phyloP scores from a whole-genome alignment of 2,888 invertebrate genomes.

The Melinopterus prodromus region DNA sequence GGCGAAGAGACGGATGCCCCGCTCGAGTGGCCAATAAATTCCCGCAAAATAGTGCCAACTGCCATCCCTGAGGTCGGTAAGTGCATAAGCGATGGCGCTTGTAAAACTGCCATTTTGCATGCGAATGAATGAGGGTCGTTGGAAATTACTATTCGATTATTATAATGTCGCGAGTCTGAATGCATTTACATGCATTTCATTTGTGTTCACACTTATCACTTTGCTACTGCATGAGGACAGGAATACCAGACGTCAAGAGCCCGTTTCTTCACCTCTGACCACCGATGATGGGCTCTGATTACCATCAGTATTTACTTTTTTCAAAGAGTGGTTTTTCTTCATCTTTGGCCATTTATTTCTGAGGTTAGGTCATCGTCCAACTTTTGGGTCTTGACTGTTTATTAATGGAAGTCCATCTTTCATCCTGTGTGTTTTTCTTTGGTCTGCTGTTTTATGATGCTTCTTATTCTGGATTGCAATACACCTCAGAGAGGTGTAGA shows the following conservation, averaged over 20 bases:
- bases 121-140: conserved; percentile 9
- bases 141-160: conserved; percentile 23
- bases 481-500: too few species aligned
- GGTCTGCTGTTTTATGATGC: too few species aligned
- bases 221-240: neutral
- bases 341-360: too few species aligned
- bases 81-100: conserved; percentile 22
- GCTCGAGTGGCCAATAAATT: conserved; percentile 25
- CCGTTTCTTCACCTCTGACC: neutral
- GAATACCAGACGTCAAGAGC: neutral
- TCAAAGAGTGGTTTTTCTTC: too few species aligned
- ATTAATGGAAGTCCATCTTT: too few species aligned
- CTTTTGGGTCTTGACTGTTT: too few species aligned
- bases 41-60: conserved; percentile 21
- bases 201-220: too few species aligned
- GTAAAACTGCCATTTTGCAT: conserved; percentile 22
- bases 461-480: too few species aligned
- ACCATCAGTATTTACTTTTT: too few species aligned
- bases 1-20: conserved; percentile 8
- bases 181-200: conserved; percentile 14
- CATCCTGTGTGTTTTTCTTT: too few species aligned
- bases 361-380: too few species aligned
- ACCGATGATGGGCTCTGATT: too few species aligned
- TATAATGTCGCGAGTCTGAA: conserved; percentile 14
- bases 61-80: conserved; percentile 21